Evolutionary conservation across 2,797 vertebrate genomes (phyloP).

Genomic region (Halcyon chelicuti): DNA sequence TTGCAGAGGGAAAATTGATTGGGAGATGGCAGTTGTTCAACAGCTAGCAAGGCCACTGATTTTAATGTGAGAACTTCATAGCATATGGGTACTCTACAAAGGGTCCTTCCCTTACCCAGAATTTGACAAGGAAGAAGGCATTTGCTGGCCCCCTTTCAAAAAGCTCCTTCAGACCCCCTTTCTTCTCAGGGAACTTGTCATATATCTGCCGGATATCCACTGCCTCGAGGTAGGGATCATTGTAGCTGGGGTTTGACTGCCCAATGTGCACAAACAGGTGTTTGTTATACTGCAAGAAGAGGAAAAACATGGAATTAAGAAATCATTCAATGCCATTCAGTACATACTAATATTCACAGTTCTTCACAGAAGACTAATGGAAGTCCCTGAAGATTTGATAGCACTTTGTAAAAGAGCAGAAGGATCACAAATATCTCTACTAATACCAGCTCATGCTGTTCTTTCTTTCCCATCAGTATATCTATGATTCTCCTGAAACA

Average conservation of each 20-base stretch:
- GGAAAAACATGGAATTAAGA: background rate
- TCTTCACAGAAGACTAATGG: background rate
- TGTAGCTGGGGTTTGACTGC: conserved; percentile 91
- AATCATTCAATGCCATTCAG: background rate
- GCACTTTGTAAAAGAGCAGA: background rate
- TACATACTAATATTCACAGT: background rate
- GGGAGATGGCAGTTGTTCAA: background rate
- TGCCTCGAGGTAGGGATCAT: conserved; percentile 91
- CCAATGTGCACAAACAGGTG: conserved; percentile 96
- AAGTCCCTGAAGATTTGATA: background rate
- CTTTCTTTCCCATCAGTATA: background rate
- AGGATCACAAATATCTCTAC: background rate
- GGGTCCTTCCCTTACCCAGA: conserved; percentile 88
- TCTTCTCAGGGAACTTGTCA: conserved; percentile 97
- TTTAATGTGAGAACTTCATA: background rate
- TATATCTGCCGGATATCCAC: conserved; percentile 97
- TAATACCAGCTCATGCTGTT: background rate
- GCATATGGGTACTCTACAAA: background rate
- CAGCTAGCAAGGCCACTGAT: rapidly evolving
- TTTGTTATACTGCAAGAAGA: conserved; percentile 88
- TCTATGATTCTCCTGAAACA: background rate
- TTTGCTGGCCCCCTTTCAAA: conserved; percentile 93
- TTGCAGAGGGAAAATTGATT: background rate
- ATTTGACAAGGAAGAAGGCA: conserved; percentile 96
- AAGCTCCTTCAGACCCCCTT: conserved; percentile 95